Base-by-base conservation (phyloP, 2,888 invertebrate genomes). In the Serrognathus titanus region DNA sequence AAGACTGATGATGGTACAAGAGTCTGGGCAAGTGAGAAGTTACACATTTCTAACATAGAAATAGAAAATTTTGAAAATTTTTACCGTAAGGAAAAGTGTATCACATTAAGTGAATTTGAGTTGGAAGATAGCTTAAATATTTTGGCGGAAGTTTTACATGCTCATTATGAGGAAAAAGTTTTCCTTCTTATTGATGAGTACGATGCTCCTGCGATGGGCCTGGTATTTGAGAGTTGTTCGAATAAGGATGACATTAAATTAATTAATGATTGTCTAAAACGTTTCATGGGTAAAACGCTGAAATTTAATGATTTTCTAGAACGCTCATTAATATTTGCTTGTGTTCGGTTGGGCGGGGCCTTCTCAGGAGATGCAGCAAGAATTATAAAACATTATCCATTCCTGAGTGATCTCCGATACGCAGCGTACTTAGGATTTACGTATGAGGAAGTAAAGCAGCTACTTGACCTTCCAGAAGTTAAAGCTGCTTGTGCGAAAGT, bases 251-350 rank as follows among this genome's bases (percentile, higher is more conserved):
- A 58, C 58, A 54, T 55, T 58, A 12, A 9, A 46, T 54, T 52
- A 56, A 52, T 59, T 52, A 24, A 48, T 59, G 45, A 55, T 39
- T 55, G 35, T 51, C 55, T 59, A 59, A 59, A 56, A 55, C 36
- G 45, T 55, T 59, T 59, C 59, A 56, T 59, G 55, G 53, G 51
- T 59, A 53, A 59, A n/a, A n/a, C n/a, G n/a, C 59, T 56, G 59
- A 59, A 56, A 59, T 59, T 52, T 24, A 59, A 59, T 59, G 37
- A 59, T 38, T 56, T 47, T 16, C 11, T 55, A 59, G 16, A 52
- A 59, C 52, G 56, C 50, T 56, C 39, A 39, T 39, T 39, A 39
- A 39, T 39, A 39, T 39, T 20, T 20, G 20, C n/a, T 20, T 20
- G 39, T 55, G 55, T 58, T 55, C 56, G 49, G 41, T 57, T 53